Evolutionary conservation across 1,140 invertebrate species (phyloP), one percentile per base, ranked within the genome.

Genomic region (Heliconius melpomene): DNA sequence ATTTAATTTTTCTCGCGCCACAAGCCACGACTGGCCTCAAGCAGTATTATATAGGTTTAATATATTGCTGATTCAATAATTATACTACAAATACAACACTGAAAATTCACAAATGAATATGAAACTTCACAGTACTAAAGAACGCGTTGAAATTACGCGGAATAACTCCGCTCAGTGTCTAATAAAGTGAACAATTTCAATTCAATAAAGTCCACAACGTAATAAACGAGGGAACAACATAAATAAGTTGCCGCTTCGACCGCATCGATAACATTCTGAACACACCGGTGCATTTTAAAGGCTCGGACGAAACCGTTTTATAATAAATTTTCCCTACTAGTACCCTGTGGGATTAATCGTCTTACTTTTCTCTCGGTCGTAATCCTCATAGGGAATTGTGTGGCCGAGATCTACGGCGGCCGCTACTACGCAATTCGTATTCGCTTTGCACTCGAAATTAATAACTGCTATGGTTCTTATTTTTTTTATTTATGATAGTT

Each of bases 261-360:
- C 86, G 80, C 85, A 85, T 83, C 82, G 84, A 87, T 87, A 85
- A 83, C 84, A 82, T 84, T 85, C 85, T 80, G 83, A 84, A 85
- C 83, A 83, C 85, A 86, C 85, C 84, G 86, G 83, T 87, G 83
- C 83, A 87, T 86, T 86, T 86, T 89, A 87, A 87, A 92, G 86
- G 86, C 86, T 86, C 84, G 85, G 83, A 88, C 84, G 88, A 89
- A 91, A 93, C 85, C 89, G 86, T 92, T 93, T 94, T 93, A 94
- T 93, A 91, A 93, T 94, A 92, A 92, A 92, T 93, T 91, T 88
- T 87, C 87, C 81, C 83, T 86, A 81, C 84, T 82, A 72, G 86
- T 89, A 88, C 87, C 88, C 89, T 87, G 86, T 86, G 90, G 91
- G 89, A 94, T 93, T 94, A 94, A 92, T 93, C 90, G 91, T 89